Evolutionary conservation across 2,797 vertebrate species (phyloP), one percentile per base, ranked within the genome.

Genomic region (Pipistrellus pipistrellus): DNA sequence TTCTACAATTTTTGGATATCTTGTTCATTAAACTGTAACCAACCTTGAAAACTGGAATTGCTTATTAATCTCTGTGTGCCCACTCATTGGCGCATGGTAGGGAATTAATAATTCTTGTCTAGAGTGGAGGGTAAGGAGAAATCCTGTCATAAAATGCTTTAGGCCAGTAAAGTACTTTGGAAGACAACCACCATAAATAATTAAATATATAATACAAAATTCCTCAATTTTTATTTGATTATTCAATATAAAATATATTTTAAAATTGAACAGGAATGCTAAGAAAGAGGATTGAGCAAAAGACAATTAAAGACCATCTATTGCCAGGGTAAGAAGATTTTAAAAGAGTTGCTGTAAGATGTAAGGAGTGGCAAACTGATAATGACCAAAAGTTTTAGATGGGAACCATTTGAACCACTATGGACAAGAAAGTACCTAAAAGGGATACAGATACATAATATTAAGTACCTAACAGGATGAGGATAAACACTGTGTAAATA

Each of bases 401-500:
- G 30, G n/a, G 46, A 44, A 83, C 64, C 59, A 89, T 23, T 88
- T 90, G 51, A 93, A 51, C 35, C 51, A 25, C 85, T 89, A 73
- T 55, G 69, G 48, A 89, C 90, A 78, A 35, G 66, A 48, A 94
- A 95, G 55, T 1, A 11, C 78, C 66, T 18, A 8, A 75, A 94
- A 97, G 18, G 3, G 68, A 59, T 30, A 95, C 71, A 75, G 46
- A 68, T 27, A 32, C 55, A 4, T 48, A 91, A 17, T 23, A 35
- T 30, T 85, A 95, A 88, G 71, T 87, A 96, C 92, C 81, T 83
- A 95, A 38, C 35, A 95, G 13, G 75, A 30, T 8, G 66, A 38
- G 62, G n/a, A 64, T n/a, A 38, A 96, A 91, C 89, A 6, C 3
- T 41, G 69, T 95, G 93, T 66, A 86, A 96, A 97, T 88, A 44